These are phyloP conservation scores for Folsomia manolachei DNA, from an alignment of 2,888 invertebrate genomes.

Conservation along the genomic window DNA sequence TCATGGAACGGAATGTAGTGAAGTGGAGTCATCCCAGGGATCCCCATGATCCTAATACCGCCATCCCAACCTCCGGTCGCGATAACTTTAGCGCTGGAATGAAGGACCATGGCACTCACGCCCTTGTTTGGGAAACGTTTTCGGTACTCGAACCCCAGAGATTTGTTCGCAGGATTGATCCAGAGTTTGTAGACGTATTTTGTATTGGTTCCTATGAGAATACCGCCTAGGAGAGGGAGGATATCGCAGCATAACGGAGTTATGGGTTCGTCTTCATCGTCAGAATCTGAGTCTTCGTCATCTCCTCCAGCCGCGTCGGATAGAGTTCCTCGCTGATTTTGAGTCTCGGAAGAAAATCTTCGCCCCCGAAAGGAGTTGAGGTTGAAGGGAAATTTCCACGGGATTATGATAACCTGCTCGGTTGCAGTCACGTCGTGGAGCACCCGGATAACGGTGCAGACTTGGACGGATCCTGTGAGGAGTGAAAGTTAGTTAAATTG, in stretches of 20 bases:
- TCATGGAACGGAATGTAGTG: background rate
- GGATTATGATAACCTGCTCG: background rate
- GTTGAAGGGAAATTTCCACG: background rate
- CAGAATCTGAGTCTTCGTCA: no score
- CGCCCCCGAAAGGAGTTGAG: no score
- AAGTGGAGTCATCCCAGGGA: background rate
- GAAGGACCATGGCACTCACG: background rate
- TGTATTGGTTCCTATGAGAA: conserved; percentile 5
- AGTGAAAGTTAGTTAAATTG: no score
- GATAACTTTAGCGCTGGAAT: background rate
- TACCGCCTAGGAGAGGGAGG: no score
- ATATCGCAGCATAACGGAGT: background rate
- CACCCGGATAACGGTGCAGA: background rate
- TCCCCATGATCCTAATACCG: background rate
- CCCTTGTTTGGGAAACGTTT: background rate
- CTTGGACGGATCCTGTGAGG: no score
- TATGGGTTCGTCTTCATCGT: conserved; percentile 6
- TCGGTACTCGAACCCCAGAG: background rate
- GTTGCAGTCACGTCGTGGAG: background rate
- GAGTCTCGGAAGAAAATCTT: no score
- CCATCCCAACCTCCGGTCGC: conserved; percentile 11
- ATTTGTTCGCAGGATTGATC: background rate
- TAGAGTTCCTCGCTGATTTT: no score
- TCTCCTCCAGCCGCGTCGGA: no score
- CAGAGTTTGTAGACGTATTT: background rate